Evolutionary conservation across 1,140 invertebrate species (phyloP), one percentile per base, ranked within the genome.

Genomic region (Steinernema feltiae): DNA sequence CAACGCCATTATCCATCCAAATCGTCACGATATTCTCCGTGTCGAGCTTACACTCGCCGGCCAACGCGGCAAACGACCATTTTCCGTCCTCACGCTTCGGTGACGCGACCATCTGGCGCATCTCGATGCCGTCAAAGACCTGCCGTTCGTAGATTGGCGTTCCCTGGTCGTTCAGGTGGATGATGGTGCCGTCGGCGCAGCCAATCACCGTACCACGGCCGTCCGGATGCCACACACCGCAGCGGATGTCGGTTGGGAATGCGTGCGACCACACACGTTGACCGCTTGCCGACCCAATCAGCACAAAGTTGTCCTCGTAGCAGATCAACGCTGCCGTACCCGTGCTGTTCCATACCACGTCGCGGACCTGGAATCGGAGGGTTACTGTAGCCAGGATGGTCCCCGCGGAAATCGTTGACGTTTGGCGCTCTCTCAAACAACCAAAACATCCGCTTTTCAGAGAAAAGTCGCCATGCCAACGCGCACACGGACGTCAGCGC

Each of bases 201-300:
- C 85, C 84, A 1, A 85, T n/a, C 15, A 86, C 82, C 0, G 92
- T 91, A 88, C 97, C 94, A 86, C 94, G 92, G 88, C 98, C 95
- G 86, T 97, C 94, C 0, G 96, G 95, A 7, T 94, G 94, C 95
- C 96, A 99, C 82, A 95, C 93, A 30, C 95, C 95, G 87, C 94
- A 96, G 0, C 93, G 95, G 81, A 98, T 96, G 30, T 92, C 92
- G 17, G 93, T 92, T 83, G 97, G 93, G 31, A 98, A 88, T 92
- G 97, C 95, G 24, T 95, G 95, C 1, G 95, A 97, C 96, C 96
- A 99, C 87, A 98, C 97, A 0, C 96, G 89, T 87, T 98, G 95
- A 0, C 96, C 96, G 1, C 93, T 94, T 71, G 98, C 95, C 0
- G 94, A 97, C 77, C 85, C 82, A 73, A 87, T 86, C 1, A 86